Conservation (phyloP, 2,797 vertebrate genomes). For the Sebastes minor region DNA sequence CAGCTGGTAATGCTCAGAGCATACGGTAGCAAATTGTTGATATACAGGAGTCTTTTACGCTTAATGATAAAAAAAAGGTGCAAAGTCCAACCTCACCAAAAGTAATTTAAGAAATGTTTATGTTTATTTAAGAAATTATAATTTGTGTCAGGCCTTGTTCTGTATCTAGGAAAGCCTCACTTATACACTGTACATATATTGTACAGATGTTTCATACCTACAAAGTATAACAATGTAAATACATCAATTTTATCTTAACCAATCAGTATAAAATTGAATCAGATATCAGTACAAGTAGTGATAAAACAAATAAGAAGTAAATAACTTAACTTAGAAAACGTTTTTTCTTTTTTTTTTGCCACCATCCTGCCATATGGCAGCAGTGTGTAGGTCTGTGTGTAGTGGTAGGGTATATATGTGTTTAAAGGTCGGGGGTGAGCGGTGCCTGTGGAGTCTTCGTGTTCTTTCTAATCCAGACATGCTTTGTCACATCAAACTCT, state of each 20-base stretch:
- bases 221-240: background rate
- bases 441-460: background rate
- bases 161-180: too few species aligned
- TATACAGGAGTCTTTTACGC: background rate
- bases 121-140: background rate
- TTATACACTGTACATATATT: too few species aligned
- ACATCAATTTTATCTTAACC: background rate
- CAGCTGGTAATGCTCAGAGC: background rate
- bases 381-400: background rate
- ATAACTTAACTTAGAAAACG: too few species aligned
- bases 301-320: background rate
- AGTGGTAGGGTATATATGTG: background rate
- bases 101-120: background rate
- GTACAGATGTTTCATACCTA: background rate
- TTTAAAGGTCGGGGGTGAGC: background rate
- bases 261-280: background rate
- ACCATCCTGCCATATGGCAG: background rate
- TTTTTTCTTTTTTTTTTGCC: background rate
- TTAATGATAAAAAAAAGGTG: background rate
- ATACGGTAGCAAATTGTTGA: background rate
- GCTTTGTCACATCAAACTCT: slow-evolving; percentile 41
- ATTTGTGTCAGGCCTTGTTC: background rate
- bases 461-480: slow-evolving; percentile 32
- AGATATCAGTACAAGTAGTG: too few species aligned
- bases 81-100: background rate